A percentile compares a stretch with the other conserved stretches of the same genome.
phyloP scores from a whole-genome alignment of 2,113 vertebrate species.

The Gnathonemus echidnorhynchus region DNA sequence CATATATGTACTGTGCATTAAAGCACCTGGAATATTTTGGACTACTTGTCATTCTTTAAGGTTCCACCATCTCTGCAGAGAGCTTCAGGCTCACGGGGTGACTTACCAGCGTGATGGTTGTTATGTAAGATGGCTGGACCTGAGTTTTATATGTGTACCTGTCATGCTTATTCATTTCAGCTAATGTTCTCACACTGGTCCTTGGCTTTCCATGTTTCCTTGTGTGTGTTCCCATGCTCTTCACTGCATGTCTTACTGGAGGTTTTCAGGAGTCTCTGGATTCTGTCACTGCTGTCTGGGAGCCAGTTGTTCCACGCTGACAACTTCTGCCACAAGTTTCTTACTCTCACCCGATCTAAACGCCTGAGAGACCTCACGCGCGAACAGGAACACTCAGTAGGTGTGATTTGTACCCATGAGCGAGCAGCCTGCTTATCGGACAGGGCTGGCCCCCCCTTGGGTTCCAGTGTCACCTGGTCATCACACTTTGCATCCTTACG shows the following conservation, averaged over 20 bases:
- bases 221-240: too few species aligned
- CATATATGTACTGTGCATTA: constrained; percentile 7
- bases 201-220: neutral
- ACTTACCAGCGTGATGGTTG: neutral
- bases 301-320: neutral
- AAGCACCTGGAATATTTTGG: constrained; percentile 15
- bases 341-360: neutral
- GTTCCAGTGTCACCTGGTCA: neutral
- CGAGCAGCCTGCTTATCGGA: neutral
- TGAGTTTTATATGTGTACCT: neutral
- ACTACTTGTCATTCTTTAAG: neutral
- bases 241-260: neutral
- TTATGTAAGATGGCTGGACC: neutral
- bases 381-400: neutral
- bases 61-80: neutral
- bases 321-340: neutral
- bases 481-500: neutral
- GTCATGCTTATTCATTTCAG: neutral
- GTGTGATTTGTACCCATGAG: neutral
- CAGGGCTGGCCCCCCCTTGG: neutral
- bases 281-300: neutral
- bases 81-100: neutral
- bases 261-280: neutral
- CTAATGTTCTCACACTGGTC: neutral
- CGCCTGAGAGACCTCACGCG: neutral